These are phyloP conservation scores for Sesia bembeciformis DNA, from an alignment of 2,888 invertebrate genomes.

Conservation along the genomic window DNA sequence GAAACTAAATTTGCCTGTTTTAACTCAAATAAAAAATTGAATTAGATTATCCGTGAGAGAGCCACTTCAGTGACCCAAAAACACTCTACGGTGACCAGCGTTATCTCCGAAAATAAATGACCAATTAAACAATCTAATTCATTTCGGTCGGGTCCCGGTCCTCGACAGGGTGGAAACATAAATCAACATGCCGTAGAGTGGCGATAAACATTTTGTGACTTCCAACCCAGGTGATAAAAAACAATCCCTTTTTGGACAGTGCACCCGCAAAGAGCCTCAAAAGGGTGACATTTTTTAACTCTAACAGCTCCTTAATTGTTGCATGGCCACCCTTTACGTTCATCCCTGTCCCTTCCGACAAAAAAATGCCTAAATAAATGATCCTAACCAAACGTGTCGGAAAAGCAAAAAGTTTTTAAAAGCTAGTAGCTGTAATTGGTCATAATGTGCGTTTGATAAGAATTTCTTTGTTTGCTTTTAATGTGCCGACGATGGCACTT, in stretches of 20 bases:
- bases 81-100: conserved; percentile 17
- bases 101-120: conserved; percentile 69
- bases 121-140: conserved; percentile 72
- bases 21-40: neutral
- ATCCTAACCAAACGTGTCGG: conserved; percentile 26
- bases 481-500: conserved; percentile 33
- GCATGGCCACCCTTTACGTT: conserved; percentile 56
- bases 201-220: conserved; percentile 73
- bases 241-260: conserved; percentile 55
- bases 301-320: conserved; percentile 66
- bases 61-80: neutral
- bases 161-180: conserved; percentile 63
- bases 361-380: conserved; percentile 64
- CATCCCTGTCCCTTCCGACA: conserved; percentile 44
- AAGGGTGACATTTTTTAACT: conserved; percentile 71
- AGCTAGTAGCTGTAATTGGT: conserved; percentile 43
- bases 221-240: conserved; percentile 71
- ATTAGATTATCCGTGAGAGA: neutral
- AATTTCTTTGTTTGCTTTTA: conserved; percentile 36
- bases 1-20: too few relatives aligned
- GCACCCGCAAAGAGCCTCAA: conserved; percentile 43
- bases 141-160: conserved; percentile 44
- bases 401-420: conserved; percentile 34
- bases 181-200: conserved; percentile 68
- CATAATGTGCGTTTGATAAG: conserved; percentile 46